Evolutionary conservation across 2,888 invertebrate species (phyloP), one percentile per base, ranked within the genome.

Genomic region (Cantharis nigra): DNA sequence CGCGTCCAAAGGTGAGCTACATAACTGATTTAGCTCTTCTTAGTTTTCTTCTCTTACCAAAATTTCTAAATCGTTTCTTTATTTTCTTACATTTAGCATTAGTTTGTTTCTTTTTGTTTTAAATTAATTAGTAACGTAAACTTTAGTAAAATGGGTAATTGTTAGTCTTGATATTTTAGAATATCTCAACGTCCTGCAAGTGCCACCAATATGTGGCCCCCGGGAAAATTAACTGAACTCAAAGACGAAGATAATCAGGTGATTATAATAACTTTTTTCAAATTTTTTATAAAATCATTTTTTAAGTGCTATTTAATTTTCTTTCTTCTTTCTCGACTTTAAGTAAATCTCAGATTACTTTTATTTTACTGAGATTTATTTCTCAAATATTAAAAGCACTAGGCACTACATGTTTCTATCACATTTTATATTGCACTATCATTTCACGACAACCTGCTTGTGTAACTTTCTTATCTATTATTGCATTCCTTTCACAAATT

Each of bases 1-100:
- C 91, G 92, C 86, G 89, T 90, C 88, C 92, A 91, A 92, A 93
- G 94, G 94, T 93, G 90, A 88, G 87, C 84, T 78, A 67, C 14
- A 67, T 23, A 67, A 67, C 65, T 26, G 26, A 20, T 67, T 23
- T 23, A 49, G 65, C 65, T 67, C 65, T 67, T 67, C 65, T 67
- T 67, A 67, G 65, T 67, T 67, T 67, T 67, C 20, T 20, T 67
- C 23, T 64, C 20, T 64, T 64, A 20, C 64, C 10, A 64, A 64
- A 64, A 64, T 49, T 49, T 49, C 49, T 49, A 49, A 49, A 49
- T n/a, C 49, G 49, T 49, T 49, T 49, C n/a, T 49, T 49, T 49
- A 49, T 49, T n/a, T 49, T 49, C 49, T 49, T n/a, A 49, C n/a
- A 49, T 49, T 49, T 49, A 49, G 49, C 49, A 49, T 49, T 49